Conservation (phyloP, 2,113 vertebrate genomes). For the Symphodus melops region DNA sequence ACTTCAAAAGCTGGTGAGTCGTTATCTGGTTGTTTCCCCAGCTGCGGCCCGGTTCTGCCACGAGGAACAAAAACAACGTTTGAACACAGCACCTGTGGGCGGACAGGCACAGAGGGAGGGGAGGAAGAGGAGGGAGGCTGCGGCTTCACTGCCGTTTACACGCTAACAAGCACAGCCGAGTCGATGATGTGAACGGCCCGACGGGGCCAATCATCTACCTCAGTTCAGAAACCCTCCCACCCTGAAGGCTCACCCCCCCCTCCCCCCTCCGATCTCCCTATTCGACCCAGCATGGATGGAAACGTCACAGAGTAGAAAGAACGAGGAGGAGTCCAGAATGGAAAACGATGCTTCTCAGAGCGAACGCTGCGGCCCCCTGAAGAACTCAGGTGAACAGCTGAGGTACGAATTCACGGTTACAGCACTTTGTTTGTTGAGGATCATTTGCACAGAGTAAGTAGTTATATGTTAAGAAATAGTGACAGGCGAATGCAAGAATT, state of each 20-base stretch:
- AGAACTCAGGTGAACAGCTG: background rate
- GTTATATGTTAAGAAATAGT: too few species aligned
- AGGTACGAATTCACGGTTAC: background rate
- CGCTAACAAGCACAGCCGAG: conserved; percentile 70
- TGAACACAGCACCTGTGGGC: conserved; percentile 76
- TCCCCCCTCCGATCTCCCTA: conserved; percentile 66
- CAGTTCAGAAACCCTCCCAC: conserved; percentile 39
- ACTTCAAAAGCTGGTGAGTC: conserved; percentile 61
- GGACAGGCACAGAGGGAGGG: conserved; percentile 28
- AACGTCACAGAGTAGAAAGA: conserved; percentile 32
- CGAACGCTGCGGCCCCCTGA: background rate
- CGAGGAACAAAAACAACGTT: conserved; percentile 48
- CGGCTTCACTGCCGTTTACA: conserved; percentile 10
- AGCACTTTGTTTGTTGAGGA: background rate
- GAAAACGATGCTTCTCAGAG: conserved; percentile 4
- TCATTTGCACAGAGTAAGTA: too few species aligned
- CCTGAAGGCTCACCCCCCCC: conserved; percentile 12
- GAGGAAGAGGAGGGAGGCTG: background rate
- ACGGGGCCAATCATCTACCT: conserved; percentile 68
- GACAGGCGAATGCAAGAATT: too few species aligned
- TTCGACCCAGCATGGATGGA: conserved; percentile 42
- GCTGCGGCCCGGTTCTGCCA: conserved; percentile 37
- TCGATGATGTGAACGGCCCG: conserved; percentile 52
- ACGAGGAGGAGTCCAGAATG: conserved; percentile 14
- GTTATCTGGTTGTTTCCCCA: conserved; percentile 43